These are phyloP conservation scores for Nebria ingens DNA, from an alignment of 1,140 invertebrate genomes.

Conservation along the genomic window DNA sequence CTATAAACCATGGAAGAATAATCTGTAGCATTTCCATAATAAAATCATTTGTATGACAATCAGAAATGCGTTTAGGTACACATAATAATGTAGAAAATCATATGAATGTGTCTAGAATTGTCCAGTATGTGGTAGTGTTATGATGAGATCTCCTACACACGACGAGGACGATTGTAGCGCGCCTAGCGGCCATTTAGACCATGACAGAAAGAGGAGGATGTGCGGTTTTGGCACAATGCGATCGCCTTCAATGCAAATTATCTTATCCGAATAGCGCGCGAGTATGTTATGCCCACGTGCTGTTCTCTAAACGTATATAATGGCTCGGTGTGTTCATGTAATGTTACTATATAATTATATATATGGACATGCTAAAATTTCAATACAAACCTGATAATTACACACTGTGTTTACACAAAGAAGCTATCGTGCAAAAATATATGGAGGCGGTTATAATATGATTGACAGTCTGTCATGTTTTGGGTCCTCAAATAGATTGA, in stretches of 20 bases:
- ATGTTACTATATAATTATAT: too few species aligned
- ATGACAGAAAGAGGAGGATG: background rate
- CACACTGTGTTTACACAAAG: background rate
- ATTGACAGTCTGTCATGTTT: too few species aligned
- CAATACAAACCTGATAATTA: slow-evolving; percentile 6
- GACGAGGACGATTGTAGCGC: background rate
- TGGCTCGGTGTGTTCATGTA: background rate
- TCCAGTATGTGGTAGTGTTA: background rate
- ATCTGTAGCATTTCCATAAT: too few species aligned
- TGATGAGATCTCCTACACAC: background rate
- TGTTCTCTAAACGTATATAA: background rate
- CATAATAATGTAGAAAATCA: background rate
- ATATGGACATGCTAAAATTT: slow-evolving; percentile 8
- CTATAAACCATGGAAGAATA: too few species aligned
- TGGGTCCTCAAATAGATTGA: too few species aligned
- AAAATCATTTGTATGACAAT: too few species aligned
- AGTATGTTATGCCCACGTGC: background rate
- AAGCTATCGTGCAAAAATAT: background rate
- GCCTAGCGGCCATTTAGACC: background rate
- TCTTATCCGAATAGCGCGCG: slow-evolving; percentile 1
- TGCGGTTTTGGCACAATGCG: slow-evolving; percentile 3
- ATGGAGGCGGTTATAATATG: background rate
- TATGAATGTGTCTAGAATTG: background rate
- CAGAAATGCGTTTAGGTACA: background rate
- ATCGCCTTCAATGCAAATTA: slow-evolving; percentile 9